Percentiles rank a stretch among this genome's conserved stretches.
These are phyloP conservation scores for Rallus crepitans DNA, from an alignment of 2,797 vertebrate species.

Conservation along the genomic window DNA sequence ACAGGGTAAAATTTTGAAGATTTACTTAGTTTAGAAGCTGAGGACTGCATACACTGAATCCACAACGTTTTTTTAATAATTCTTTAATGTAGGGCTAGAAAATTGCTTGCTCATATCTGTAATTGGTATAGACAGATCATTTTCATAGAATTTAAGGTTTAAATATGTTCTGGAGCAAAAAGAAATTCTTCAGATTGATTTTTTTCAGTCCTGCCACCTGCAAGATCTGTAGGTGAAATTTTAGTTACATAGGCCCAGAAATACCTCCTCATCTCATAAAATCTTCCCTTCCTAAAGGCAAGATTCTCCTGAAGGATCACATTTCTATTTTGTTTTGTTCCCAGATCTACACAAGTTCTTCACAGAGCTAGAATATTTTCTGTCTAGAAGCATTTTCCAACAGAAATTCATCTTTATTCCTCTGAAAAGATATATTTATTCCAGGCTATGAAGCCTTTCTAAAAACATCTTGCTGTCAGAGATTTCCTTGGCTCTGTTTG, in stretches of 20 bases:
- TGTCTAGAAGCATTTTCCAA: neutral
- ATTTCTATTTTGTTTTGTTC: neutral
- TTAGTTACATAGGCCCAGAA: neutral
- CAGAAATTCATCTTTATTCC: neutral
- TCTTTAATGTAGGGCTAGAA: constrained; percentile 21
- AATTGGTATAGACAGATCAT: neutral
- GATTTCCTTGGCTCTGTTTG: neutral
- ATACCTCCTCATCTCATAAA: neutral
- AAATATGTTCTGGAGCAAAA: neutral
- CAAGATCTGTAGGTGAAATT: neutral
- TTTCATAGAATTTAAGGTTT: constrained; percentile 1
- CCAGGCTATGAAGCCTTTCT: neutral
- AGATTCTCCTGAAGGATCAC: neutral
- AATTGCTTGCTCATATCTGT: constrained; percentile 3
- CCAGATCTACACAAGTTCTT: neutral
- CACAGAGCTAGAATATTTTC: neutral
- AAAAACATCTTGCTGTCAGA: neutral
- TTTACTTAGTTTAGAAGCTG: neutral
- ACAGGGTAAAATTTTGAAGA: neutral
- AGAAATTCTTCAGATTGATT: neutral
- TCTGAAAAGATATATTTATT: neutral
- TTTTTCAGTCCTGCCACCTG: neutral
- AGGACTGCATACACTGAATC: constrained; percentile 17
- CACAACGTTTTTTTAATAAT: constrained; percentile 44
- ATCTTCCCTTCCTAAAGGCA: neutral